Conservation (phyloP, 2,113 vertebrate genomes). For the Campylomormyrus numenius region DNA sequence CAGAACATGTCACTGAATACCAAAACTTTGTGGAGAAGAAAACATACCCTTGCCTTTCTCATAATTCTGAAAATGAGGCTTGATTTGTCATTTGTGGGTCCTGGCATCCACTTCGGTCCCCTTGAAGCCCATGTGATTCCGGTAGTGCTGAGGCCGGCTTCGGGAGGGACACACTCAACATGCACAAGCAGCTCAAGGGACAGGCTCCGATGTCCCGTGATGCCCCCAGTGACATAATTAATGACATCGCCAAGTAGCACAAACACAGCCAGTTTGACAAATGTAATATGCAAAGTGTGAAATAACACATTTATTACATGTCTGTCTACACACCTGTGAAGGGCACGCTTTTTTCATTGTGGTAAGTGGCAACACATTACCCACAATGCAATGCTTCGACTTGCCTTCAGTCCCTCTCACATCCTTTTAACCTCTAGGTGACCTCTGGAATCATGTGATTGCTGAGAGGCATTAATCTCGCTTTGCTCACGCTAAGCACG, state of each 20-base stretch:
- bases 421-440: neutral
- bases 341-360: neutral
- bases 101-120: neutral
- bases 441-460: neutral
- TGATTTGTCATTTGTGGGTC: neutral
- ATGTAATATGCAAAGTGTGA: neutral
- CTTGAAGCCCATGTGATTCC: neutral
- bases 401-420: neutral
- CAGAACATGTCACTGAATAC: neutral
- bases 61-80: neutral
- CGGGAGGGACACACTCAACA: neutral
- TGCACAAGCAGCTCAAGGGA: slow-evolving; percentile 1
- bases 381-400: neutral
- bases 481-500: neutral
- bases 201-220: neutral
- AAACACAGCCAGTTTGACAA: neutral
- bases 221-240: neutral
- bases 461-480: neutral
- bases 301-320: neutral
- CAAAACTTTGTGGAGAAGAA: neutral
- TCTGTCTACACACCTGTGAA: neutral
- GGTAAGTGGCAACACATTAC: neutral
- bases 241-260: neutral
- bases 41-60: neutral
- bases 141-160: neutral